Percentiles rank a stretch among this genome's conserved stretches.
phyloP scores from a whole-genome alignment of 2,113 vertebrate species.

The Cygnus atratus region DNA sequence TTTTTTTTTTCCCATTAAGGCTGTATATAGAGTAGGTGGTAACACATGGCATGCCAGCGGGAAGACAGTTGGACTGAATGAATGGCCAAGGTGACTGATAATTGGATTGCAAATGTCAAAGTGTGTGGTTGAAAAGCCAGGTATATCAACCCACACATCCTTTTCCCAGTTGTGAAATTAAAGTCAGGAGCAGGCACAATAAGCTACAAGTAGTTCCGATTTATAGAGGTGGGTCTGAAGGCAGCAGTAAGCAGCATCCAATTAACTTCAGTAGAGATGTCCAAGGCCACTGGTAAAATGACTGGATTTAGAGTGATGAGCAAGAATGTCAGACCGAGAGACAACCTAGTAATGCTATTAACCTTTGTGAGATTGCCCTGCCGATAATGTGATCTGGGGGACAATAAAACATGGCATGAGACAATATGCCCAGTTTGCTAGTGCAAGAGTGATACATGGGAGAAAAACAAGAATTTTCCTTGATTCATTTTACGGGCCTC shows the following conservation, averaged over 20 bases:
- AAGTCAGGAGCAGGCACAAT: neutral
- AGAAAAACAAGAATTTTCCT: neutral
- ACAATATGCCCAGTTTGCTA: neutral
- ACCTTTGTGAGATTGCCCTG: neutral
- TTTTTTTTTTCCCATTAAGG: slow-evolving; percentile 40
- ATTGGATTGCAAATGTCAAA: slow-evolving; percentile 49
- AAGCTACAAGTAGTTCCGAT: neutral
- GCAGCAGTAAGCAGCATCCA: neutral
- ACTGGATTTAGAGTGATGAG: slow-evolving; percentile 24
- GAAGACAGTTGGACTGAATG: neutral
- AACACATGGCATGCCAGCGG: neutral
- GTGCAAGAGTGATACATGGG: neutral
- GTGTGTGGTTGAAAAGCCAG: neutral
- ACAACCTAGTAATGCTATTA: neutral
- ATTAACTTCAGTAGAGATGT: neutral
- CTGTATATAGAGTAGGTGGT: neutral
- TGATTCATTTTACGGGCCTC: neutral
- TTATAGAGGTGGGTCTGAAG: slow-evolving; percentile 18
- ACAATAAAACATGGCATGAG: slow-evolving; percentile 1
- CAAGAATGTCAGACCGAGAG: neutral
- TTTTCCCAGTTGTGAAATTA: slow-evolving; percentile 10
- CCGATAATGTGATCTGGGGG: neutral
- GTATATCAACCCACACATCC: slow-evolving; percentile 4
- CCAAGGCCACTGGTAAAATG: neutral
- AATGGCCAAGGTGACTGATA: slow-evolving; percentile 4